Conservation (phyloP, 64 coral and sea anemone species). For the Astreopora myriophthalma region DNA sequence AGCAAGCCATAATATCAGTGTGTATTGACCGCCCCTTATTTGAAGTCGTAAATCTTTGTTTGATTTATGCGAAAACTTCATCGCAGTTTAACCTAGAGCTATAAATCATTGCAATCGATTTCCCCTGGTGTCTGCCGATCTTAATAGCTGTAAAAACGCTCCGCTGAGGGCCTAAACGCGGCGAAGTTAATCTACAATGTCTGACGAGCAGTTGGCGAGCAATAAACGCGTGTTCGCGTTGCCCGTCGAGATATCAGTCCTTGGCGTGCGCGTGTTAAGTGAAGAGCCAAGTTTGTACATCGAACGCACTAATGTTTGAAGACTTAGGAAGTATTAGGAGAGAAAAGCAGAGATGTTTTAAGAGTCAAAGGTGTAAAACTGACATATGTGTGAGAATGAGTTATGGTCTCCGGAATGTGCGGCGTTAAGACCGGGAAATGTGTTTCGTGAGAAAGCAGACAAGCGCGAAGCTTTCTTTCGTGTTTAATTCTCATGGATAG, state of each 20-base stretch:
- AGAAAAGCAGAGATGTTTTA: conserved; percentile 55
- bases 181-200: neutral
- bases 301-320: neutral
- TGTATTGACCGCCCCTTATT: conserved; percentile 27
- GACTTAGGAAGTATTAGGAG: conserved; percentile 70
- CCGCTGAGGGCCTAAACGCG: neutral
- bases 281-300: neutral
- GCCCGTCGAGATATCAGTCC: neutral
- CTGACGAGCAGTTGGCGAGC: neutral
- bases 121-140: neutral
- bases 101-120: conserved; percentile 25
- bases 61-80: conserved; percentile 64
- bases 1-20: conserved; percentile 10
- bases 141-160: conserved; percentile 12
- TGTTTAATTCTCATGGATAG: neutral
- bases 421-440: conserved; percentile 26
- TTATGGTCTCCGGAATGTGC: conserved; percentile 69
- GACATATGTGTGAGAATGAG: conserved; percentile 77
- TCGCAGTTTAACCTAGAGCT: conserved; percentile 8
- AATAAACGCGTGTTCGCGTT: neutral
- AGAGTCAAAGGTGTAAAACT: conserved; percentile 66
- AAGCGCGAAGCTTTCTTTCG: neutral
- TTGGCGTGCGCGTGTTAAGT: neutral
- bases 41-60: conserved; percentile 9
- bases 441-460: neutral